A percentile compares a stretch with the other conserved stretches of the same genome.
Evolutionary conservation across 2,797 vertebrate species (phyloP).

Genomic region (Podargus strigoides): DNA sequence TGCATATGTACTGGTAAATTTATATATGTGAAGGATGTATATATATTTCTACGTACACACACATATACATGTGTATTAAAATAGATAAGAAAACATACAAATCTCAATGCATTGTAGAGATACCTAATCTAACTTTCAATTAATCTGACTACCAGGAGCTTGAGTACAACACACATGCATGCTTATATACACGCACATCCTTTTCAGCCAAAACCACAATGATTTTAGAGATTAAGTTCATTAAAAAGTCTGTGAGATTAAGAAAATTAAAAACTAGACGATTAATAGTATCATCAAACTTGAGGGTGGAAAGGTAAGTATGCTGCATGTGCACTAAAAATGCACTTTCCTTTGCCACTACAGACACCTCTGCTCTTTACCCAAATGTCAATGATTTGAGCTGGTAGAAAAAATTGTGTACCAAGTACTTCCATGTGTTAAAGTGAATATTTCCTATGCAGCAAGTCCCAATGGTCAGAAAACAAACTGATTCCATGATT

Average conservation of each 20-base stretch:
- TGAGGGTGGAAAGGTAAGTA: not conserved
- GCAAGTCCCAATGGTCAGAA: constrained; percentile 20
- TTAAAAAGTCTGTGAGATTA: not conserved
- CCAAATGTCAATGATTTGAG: not conserved
- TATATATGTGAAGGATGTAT: not conserved
- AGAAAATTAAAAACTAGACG: not conserved
- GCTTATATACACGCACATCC: not conserved
- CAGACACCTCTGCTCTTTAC: not conserved
- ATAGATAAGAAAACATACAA: not conserved
- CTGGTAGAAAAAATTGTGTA: not conserved
- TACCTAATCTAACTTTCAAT: not conserved
- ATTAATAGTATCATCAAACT: not conserved
- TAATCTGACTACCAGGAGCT: not conserved
- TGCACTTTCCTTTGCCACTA: not conserved
- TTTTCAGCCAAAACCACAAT: not conserved
- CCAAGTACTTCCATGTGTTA: not conserved
- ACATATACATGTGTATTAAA: not conserved
- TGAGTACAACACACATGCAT: accelerated
- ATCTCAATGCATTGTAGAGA: not conserved
- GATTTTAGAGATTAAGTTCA: not conserved
- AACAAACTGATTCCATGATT: constrained; percentile 41
- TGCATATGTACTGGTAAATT: not conserved
- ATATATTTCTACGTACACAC: not conserved
- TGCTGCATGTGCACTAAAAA: not conserved
- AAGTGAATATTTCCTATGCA: not conserved